phyloP scores from a whole-genome alignment of 2,888 invertebrate genomes.

The Tenthredo amoena region DNA sequence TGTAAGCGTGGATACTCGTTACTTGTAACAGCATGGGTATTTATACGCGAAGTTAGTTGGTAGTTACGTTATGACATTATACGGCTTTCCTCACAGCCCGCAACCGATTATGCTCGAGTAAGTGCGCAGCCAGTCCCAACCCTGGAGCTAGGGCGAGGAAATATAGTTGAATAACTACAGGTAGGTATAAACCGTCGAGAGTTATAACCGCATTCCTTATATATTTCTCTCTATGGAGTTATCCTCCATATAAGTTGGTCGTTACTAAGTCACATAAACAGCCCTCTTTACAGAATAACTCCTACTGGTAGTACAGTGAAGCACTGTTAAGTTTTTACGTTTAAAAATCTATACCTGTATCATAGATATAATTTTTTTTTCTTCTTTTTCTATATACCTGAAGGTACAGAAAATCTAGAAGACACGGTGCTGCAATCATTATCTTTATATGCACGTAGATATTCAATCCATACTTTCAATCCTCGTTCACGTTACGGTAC shows the following conservation, averaged over 20 bases:
- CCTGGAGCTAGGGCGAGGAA: constrained; percentile 32
- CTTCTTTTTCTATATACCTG: too few species aligned
- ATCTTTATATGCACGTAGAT: background rate
- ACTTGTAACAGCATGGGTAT: background rate
- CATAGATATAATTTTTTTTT: too few species aligned
- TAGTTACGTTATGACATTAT: constrained; percentile 7
- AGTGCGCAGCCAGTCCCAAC: background rate
- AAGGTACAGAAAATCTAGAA: background rate
- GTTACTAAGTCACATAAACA: constrained; percentile 33
- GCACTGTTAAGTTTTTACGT: too few species aligned
- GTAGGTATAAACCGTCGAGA: background rate
- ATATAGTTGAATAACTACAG: constrained; percentile 28
- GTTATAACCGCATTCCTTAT: constrained; percentile 26
- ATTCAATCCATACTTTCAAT: background rate
- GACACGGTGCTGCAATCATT: background rate
- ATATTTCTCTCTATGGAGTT: constrained; percentile 26
- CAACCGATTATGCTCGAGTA: background rate
- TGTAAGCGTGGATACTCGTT: background rate
- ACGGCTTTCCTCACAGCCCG: background rate
- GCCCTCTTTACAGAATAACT: constrained; percentile 12
- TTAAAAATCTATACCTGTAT: too few species aligned
- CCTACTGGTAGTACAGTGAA: too few species aligned
- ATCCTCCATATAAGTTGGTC: constrained; percentile 21
- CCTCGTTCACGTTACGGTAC: background rate
- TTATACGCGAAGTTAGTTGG: constrained; percentile 3